Conservation (phyloP, 2,113 vertebrate genomes). For the Phyllostomus hastatus region DNA sequence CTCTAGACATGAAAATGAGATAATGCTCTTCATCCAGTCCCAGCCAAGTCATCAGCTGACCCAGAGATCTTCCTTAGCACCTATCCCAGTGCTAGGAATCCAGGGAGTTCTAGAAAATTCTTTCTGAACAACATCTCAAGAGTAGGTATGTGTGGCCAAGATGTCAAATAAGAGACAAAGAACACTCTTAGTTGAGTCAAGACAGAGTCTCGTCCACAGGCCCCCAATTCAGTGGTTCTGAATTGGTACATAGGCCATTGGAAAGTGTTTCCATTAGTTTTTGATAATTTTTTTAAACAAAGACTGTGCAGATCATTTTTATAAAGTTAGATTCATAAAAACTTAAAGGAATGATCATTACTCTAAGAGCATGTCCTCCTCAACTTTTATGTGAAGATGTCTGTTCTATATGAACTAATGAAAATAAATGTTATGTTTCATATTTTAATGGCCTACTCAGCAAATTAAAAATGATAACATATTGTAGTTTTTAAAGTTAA, state of each 20-base stretch:
- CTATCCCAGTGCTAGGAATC: neutral
- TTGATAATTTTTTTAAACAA: neutral
- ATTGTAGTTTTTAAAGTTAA: neutral
- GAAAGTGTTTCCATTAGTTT: neutral
- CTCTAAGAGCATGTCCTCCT: neutral
- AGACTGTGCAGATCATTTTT: neutral
- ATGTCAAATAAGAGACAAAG: neutral
- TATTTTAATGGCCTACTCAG: constrained; percentile 1
- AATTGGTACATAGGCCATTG: neutral
- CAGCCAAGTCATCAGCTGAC: too few relatives aligned
- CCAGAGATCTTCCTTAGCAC: neutral
- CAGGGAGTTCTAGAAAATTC: neutral
- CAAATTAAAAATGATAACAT: constrained; percentile 23
- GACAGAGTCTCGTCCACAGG: neutral
- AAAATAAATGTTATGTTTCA: constrained; percentile 5
- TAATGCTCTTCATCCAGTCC: neutral
- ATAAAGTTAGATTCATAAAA: constrained; percentile 35
- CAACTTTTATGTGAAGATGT: neutral
- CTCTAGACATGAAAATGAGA: neutral
- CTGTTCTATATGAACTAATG: neutral
- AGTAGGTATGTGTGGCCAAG: neutral
- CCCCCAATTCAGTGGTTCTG: neutral
- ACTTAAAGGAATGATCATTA: constrained; percentile 16
- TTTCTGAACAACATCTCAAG: neutral
- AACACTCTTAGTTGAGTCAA: neutral